Evolutionary conservation across 2,888 invertebrate genomes (phyloP), one percentile per base, ranked within the genome.

Genomic region (Myopa tessellatipennis): DNA sequence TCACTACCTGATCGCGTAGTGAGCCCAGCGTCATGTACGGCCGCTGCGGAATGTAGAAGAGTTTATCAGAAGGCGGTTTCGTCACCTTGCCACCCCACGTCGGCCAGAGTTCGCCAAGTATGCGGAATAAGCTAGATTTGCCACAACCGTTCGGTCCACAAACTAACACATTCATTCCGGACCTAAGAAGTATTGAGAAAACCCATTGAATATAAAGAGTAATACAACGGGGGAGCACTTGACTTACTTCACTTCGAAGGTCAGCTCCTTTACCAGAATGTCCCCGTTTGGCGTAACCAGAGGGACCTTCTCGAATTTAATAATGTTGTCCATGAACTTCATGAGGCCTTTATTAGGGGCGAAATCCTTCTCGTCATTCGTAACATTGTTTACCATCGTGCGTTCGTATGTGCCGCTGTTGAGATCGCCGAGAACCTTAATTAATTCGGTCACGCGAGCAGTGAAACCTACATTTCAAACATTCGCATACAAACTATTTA

Each of bases 71-170:
- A 0, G 95, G 95, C n/a, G 99, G 99, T 90, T 99, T 99, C 3
- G 96, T 97, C 76, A 99, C 91, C 6, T 93, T 93, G 4, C 98
- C 98, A 38, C 97, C 96, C 92, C 98, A 98, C 77, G 97, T 91
- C 0, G 99, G 99, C 99, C 99, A 99, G 77, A 99, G 90, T 91
- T 98, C 98, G 67, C 99, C 99, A 16, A 99, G 92, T 85, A 98
- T 95, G 77, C 99, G 92, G 92, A 99, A 99, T 84, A 99, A 91
- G 0, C 98, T 98, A 75, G 97, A 97, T 90, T 99, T 99, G 70
- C 99, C 99, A 89, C 98, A 98, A 1, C 99, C 99, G 89, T 99
- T 99, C 4, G 99, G 99, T 0, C 99, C 99, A 88, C 98, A 98
- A 0, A 99, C 97, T n/a, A 99, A 90, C 0, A 99, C 98, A 90